Evolutionary conservation across 1,140 invertebrate genomes (phyloP).

Genomic region (Sesamia nonagrioides): DNA sequence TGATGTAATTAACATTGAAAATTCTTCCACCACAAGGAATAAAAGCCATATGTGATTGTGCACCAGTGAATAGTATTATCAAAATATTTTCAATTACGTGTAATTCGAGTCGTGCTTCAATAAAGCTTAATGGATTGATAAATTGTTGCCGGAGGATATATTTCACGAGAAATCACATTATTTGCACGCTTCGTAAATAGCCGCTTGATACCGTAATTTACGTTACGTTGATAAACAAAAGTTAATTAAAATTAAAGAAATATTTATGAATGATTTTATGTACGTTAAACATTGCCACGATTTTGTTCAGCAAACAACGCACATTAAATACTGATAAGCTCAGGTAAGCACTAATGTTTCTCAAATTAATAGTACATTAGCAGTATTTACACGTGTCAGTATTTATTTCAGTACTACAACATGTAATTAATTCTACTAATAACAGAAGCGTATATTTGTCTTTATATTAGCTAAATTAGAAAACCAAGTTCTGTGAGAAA

Average conservation of each 20-base stretch:
- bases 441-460: not conserved
- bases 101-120: conserved; percentile 35
- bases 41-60: not conserved
- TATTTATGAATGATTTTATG: not conserved
- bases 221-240: conserved; percentile 23
- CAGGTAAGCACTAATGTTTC: too few relatives aligned
- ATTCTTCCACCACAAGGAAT: not conserved
- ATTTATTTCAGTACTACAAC: not conserved
- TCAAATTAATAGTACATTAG: too few relatives aligned
- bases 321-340: not conserved
- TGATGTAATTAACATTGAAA: not conserved
- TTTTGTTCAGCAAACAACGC: not conserved
- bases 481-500: not conserved
- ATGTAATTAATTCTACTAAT: not conserved
- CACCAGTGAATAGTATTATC: conserved; percentile 44
- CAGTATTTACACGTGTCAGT: too few relatives aligned
- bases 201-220: conserved; percentile 21
- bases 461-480: not conserved
- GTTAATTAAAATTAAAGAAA: conserved; percentile 32
- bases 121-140: conserved; percentile 47
- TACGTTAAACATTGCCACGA: not conserved
- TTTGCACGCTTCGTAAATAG: conserved; percentile 39
- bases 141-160: conserved; percentile 39
- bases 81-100: conserved; percentile 51
- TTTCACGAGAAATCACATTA: conserved; percentile 47